Evolutionary conservation across 2,797 vertebrate genomes (phyloP), one percentile per base, ranked within the genome.

Genomic region (Pangasius larnaudii): DNA sequence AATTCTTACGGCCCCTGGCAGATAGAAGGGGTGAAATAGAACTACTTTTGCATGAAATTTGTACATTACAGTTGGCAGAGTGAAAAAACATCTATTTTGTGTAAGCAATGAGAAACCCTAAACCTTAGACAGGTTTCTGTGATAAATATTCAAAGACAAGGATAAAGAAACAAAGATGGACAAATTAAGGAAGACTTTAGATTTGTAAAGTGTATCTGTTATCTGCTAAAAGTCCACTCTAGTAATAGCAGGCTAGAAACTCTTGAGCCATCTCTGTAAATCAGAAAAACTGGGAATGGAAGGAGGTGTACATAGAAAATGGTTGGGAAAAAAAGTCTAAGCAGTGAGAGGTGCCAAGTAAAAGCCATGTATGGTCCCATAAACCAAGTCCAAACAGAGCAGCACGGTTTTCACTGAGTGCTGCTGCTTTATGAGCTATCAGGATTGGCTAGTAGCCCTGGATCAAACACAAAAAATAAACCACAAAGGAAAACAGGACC

Each of bases 401-500:
- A 77, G 65, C 36, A 69, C 63, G 67, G 51, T n/a, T 82, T 82
- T 86, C 69, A 42, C 78, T 27, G 33, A 65, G n/a, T 80, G 71
- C 33, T 75, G 71, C 42, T 67, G 24, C 71, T 89, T 78, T 83
- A 77, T 83, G 71, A 58, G 85, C 53, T 78, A 78, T 86, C 80
- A 84, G 61, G 72, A 67, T 86, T 59, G 63, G 79, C 78, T 75
- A 46, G 58, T 46, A 83, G 79, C 33, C 82, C 69, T 86, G 67
- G 36, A 90, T 88, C 84, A 87, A 89, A 89, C 61, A 86, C 39
- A 79, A 65, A 87, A 74, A 88, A 89, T 63, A 86, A 89, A 63
- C 83, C 83, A 84, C 75, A 91, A 86, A 83, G 83, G 75, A 88
- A 92, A 94, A 93, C 89, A 94, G 90, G 93, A 94, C 92, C 89